phyloP scores from a whole-genome alignment of 2,113 vertebrate species.

The Proteles cristata region DNA sequence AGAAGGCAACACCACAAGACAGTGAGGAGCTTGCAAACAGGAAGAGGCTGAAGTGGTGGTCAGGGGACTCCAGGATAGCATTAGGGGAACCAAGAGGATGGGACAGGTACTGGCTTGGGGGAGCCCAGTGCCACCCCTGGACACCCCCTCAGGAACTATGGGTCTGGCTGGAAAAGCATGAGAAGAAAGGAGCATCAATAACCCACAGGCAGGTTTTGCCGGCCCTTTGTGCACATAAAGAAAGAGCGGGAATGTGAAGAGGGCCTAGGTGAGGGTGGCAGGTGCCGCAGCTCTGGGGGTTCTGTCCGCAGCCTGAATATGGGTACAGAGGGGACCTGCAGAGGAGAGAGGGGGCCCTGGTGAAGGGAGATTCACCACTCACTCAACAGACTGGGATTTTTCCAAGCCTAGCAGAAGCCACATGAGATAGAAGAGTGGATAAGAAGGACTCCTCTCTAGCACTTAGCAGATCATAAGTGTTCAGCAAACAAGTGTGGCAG shows the following conservation, averaged over 20 bases:
- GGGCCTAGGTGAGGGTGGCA: background rate
- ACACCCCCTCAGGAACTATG: background rate
- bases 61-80: background rate
- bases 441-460: background rate
- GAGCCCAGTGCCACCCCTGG: background rate
- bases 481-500: background rate
- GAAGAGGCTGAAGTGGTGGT: background rate
- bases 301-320: background rate
- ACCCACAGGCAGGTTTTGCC: background rate
- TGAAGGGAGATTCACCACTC: background rate
- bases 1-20: background rate
- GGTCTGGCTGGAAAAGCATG: background rate
- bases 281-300: background rate
- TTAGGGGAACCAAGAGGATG: background rate
- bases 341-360: background rate
- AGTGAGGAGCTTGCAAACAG: background rate
- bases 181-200: background rate
- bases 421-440: background rate
- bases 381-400: background rate
- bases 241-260: background rate
- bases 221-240: background rate
- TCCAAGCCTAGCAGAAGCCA: background rate
- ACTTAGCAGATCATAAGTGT: background rate
- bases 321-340: background rate
- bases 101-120: background rate